A percentile compares a stretch with the other conserved stretches of the same genome.
Evolutionary conservation across 2,888 invertebrate species (phyloP).

Genomic region (Mesochorus sp.): DNA sequence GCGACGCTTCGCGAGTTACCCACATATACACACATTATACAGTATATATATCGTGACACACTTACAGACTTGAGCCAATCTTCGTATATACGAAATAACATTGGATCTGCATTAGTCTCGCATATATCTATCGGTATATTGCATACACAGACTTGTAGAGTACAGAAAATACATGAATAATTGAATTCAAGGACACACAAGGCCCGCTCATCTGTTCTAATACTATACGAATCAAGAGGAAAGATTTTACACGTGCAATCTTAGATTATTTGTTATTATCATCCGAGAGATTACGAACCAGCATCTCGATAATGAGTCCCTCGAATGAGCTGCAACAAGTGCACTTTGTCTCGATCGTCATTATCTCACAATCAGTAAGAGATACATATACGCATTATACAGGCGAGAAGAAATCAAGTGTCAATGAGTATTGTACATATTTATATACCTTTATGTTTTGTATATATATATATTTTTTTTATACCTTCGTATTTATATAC

Average conservation of each 20-base stretch:
- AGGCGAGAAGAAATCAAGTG: conserved; percentile 5
- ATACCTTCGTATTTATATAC: no score
- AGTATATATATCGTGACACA: not conserved
- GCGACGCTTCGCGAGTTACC: conserved; percentile 44
- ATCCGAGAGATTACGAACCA: no score
- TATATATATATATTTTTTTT: no score
- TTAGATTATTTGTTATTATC: conserved; percentile 8
- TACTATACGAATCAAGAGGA: conserved; percentile 37
- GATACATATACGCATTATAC: no score
- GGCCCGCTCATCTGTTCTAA: conserved; percentile 73
- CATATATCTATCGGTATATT: not conserved
- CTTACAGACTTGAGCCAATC: conserved; percentile 9
- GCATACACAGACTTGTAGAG: not conserved
- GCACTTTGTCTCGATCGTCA: not conserved
- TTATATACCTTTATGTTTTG: no score
- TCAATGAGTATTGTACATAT: no score
- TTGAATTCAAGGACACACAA: conserved; percentile 74
- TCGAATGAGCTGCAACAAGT: no score
- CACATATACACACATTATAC: conserved; percentile 36
- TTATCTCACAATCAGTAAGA: no score
- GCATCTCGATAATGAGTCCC: no score
- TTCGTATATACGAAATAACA: conserved; percentile 33
- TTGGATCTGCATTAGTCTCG: not conserved
- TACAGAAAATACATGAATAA: conserved; percentile 69
- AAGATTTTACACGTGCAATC: conserved; percentile 13